Percentiles rank a stretch among this genome's conserved stretches.
These are phyloP conservation scores for Callospermophilus lateralis DNA, from an alignment of 2,113 vertebrate species.

Conservation along the genomic window DNA sequence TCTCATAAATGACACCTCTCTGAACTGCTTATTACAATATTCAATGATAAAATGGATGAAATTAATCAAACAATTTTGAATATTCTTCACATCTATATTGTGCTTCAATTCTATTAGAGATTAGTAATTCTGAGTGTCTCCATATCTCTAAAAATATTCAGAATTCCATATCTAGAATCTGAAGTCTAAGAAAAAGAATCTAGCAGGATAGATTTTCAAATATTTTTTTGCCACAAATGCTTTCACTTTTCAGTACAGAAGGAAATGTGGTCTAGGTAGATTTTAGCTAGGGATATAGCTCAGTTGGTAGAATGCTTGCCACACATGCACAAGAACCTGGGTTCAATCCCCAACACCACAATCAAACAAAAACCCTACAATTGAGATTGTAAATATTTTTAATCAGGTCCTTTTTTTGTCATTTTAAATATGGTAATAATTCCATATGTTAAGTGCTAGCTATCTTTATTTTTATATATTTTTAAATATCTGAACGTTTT, in stretches of 20 bases:
- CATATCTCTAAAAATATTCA: background rate
- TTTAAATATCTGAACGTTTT: too few species aligned
- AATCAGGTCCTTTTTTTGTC: background rate
- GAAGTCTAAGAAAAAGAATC: background rate
- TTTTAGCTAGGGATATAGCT: background rate
- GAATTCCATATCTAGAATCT: background rate
- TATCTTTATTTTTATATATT: background rate
- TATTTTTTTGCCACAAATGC: background rate
- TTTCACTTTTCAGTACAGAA: background rate
- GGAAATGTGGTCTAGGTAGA: background rate
- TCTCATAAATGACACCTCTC: background rate
- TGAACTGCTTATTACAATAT: too few species aligned
- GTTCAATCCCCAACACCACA: too few species aligned
- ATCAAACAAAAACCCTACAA: too few species aligned
- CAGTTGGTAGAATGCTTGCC: too few species aligned
- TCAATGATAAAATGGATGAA: too few species aligned
- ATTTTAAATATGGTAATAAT: background rate
- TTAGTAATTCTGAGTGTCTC: background rate
- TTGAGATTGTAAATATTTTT: too few species aligned
- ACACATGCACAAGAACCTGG: too few species aligned
- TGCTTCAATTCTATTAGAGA: background rate
- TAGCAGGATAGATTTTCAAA: too few species aligned
- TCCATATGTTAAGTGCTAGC: background rate
- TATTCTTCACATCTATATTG: background rate
- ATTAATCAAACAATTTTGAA: background rate